Base-by-base conservation (phyloP, 2,797 vertebrate species). In the Nyctalus aviator region DNA sequence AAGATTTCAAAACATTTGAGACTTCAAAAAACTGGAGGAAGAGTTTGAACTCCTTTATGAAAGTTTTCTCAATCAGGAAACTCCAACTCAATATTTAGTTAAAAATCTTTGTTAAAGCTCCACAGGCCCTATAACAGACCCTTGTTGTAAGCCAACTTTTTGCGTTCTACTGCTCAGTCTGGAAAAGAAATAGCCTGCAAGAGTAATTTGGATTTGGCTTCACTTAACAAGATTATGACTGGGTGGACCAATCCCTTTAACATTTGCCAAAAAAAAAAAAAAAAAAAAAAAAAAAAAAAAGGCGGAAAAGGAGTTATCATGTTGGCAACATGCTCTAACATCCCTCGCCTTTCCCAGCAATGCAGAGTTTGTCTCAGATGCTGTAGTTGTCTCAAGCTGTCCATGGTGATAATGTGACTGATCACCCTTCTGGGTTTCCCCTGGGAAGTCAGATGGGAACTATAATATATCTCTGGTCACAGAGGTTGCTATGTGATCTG, bases 171-270 rank as follows among this genome's bases (percentile, higher is more conserved):
- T 95, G 30, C 55, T 94, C 53, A 87, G 48, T 27, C 72, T 89
- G 57, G 68, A 78, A 87, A 89, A 88, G 90, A 84, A 30, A 50
- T 72, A 48, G 27, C 46, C 48, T 84, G 46, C 6, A 62, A 92
- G 44, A 4, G 8, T 95, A 90, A 94, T 93, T 97, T 96, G 95
- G 64, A 95, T 66, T 41, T 96, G 77, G 88, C 66, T 96, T 95
- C 64, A 83, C 27, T 94, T 95, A 94, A 94, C 88, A 77, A 94
- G 72, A 93, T 92, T 93, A 78, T 95, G 95, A 88, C 18, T n/a
- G 48, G 95, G 86, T 88, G 59, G 68, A 88, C 11, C 20, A 13
- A 76, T 85, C 79, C 64, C 89, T 94, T 96, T 89, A 96, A 94
- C 82, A 83, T 93, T 96, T 96, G 73, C 77, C 30, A 73, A 87